Percentiles rank a stretch among this genome's conserved stretches.
These are phyloP conservation scores for Crypturellus undulatus DNA, from an alignment of 2,113 vertebrate genomes.

Conservation along the genomic window DNA sequence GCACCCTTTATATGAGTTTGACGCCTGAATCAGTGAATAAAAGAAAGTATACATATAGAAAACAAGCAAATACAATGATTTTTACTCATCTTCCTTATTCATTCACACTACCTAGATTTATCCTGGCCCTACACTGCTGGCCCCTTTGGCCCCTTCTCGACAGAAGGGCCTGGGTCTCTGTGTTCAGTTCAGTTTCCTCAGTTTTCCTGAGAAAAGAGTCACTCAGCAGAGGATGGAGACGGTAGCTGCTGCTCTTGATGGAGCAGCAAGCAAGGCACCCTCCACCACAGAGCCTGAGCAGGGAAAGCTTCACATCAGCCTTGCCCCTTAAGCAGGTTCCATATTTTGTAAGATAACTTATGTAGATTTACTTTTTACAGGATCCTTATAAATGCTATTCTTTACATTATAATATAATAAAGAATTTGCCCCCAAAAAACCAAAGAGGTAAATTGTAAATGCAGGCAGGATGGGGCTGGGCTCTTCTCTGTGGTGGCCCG, in stretches of 20 bases:
- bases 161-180: not conserved
- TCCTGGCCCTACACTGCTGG: not conserved
- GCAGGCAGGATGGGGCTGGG: too few species aligned
- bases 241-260: not conserved
- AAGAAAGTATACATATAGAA: not conserved
- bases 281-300: not conserved
- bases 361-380: not conserved
- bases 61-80: not conserved
- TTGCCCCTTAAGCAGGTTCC: not conserved
- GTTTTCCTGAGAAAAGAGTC: not conserved
- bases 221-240: not conserved
- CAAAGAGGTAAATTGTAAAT: not conserved
- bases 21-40: not conserved
- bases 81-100: not conserved
- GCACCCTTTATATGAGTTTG: not conserved
- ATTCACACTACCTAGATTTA: not conserved
- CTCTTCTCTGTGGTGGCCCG: too few species aligned
- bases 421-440: not conserved
- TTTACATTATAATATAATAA: not conserved
- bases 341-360: not conserved
- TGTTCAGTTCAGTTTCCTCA: not conserved
- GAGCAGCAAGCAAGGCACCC: not conserved
- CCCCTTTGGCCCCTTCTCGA: not conserved
- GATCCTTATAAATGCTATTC: not conserved
- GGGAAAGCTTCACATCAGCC: not conserved